Conservation (phyloP, 2,113 vertebrate genomes). For the Ptyas mucosa region DNA sequence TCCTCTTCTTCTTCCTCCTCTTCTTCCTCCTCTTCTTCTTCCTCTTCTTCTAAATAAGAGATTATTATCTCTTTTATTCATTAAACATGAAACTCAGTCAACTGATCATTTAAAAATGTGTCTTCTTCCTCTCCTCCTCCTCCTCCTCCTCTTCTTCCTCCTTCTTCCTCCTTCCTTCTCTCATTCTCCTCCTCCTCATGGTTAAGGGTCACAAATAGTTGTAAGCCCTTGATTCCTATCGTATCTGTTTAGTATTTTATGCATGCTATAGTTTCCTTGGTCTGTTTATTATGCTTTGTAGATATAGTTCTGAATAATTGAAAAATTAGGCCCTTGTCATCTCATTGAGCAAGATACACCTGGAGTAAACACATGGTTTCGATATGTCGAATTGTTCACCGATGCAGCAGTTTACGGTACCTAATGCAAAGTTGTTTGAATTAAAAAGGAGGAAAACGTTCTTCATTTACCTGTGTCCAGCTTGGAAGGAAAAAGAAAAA, state of each 20-base stretch:
- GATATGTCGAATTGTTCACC: conserved; percentile 65
- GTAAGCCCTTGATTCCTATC: conserved; percentile 12
- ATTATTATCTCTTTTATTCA: no score
- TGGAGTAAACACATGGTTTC: conserved; percentile 46
- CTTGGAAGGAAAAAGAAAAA: conserved; percentile 39
- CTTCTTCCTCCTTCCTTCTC: no score
- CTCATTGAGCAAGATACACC: conserved; percentile 55
- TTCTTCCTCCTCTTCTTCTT: no score
- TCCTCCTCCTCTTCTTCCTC: no score
- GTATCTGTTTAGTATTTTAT: conserved; percentile 42
- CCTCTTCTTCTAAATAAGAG: no score
- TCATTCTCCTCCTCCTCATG: no score
- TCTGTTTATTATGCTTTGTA: conserved; percentile 41
- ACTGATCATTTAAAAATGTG: no score
- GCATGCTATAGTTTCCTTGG: conserved; percentile 29
- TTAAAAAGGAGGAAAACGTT: conserved; percentile 69
- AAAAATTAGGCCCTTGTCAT: conserved; percentile 61
- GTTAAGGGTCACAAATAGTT: conserved; percentile 12
- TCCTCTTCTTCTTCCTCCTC: no score
- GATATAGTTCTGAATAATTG: conserved; percentile 41
- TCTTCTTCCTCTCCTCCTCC: accelerated
- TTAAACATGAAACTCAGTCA: no score
- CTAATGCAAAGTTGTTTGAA: conserved; percentile 69
- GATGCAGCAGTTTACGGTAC: conserved; percentile 66
- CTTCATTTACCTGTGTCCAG: conserved; percentile 64